Percentiles rank a stretch among this genome's conserved stretches.
These are phyloP conservation scores for Morone chrysops DNA, from an alignment of 2,113 vertebrate genomes.

Conservation along the genomic window DNA sequence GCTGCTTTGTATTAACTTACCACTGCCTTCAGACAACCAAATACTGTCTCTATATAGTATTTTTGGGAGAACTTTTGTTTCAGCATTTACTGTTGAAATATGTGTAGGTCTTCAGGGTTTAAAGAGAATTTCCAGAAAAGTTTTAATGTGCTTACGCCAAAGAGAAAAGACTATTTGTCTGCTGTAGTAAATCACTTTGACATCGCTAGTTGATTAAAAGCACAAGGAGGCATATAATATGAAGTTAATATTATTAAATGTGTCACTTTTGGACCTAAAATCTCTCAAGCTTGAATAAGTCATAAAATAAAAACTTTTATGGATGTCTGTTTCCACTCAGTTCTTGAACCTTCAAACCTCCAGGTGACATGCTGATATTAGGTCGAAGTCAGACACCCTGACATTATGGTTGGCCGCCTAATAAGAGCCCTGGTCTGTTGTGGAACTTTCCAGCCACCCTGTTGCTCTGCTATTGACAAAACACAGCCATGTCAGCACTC, in stretches of 20 bases:
- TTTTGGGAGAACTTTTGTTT: neutral
- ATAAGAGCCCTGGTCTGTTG: constrained; percentile 44
- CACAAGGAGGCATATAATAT: neutral
- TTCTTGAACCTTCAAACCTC: constrained; percentile 26
- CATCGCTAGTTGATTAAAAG: neutral
- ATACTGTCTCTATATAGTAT: neutral
- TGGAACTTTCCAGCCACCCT: constrained; percentile 80
- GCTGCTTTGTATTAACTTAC: constrained; percentile 31
- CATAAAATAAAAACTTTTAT: constrained; percentile 8
- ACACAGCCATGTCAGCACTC: constrained; percentile 61
- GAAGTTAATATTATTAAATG: neutral
- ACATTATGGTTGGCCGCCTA: constrained; percentile 48
- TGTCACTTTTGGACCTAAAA: neutral
- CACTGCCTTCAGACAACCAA: constrained; percentile 4
- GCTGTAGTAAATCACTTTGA: neutral
- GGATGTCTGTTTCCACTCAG: constrained; percentile 39
- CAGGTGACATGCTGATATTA: constrained; percentile 41
- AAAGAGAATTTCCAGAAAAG: neutral
- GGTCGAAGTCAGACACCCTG: constrained; percentile 36
- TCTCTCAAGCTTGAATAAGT: neutral
- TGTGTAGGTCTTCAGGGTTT: neutral
- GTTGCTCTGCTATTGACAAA: constrained; percentile 73
- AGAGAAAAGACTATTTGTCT: constrained; percentile 4
- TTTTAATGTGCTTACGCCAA: neutral
- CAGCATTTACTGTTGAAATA: neutral